These are phyloP conservation scores for Euspilapteryx auroguttella DNA, from an alignment of 2,888 invertebrate genomes.

Conservation along the genomic window DNA sequence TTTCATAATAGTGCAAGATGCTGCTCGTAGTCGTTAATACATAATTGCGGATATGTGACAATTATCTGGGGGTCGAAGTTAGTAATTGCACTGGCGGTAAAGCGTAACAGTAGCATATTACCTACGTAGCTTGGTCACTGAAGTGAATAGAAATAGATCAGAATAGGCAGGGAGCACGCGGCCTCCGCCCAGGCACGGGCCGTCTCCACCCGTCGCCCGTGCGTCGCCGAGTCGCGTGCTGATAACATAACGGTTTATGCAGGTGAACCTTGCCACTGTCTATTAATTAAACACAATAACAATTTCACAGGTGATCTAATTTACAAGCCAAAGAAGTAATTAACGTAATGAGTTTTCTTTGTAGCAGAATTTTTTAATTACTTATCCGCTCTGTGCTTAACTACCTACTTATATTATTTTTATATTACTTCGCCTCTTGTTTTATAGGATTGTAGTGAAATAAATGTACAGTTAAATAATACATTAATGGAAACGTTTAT, in stretches of 20 bases:
- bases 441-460: too few relatives aligned
- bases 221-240: constrained; percentile 40
- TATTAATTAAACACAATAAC: constrained; percentile 37
- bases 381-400: too few relatives aligned
- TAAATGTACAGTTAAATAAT: too few relatives aligned
- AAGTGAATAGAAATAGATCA: too few relatives aligned
- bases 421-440: too few relatives aligned
- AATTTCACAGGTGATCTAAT: constrained; percentile 2
- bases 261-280: constrained; percentile 40
- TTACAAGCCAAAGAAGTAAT: constrained; percentile 1
- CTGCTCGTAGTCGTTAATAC: neutral
- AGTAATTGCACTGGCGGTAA: too few relatives aligned
- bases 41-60: too few relatives aligned
- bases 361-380: neutral
- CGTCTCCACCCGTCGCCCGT: constrained; percentile 17
- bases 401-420: too few relatives aligned
- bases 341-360: constrained; percentile 4
- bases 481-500: too few relatives aligned
- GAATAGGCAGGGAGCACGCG: neutral
- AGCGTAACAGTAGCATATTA: too few relatives aligned
- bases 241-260: constrained; percentile 37
- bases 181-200: constrained; percentile 4
- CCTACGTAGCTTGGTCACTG: too few relatives aligned
- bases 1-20: neutral
- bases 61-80: too few relatives aligned